Conservation (phyloP, 2,888 invertebrate genomes). For the Dryobotodes eremita region DNA sequence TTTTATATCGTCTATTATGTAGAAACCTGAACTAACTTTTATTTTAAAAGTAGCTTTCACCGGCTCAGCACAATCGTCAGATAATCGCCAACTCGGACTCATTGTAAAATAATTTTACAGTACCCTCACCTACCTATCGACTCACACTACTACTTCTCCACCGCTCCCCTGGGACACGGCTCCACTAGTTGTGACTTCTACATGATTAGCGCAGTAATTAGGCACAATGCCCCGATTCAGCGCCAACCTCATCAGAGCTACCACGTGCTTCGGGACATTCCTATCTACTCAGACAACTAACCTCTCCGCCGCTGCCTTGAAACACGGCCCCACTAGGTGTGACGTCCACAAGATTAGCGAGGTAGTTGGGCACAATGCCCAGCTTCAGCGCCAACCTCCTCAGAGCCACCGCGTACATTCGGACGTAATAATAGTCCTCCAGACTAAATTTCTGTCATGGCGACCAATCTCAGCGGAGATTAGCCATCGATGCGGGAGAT, state of each 20-base stretch:
- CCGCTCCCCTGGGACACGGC: conserved; percentile 95
- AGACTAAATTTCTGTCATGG: too few species aligned
- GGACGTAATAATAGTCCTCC: too few species aligned
- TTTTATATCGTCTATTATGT: too few species aligned
- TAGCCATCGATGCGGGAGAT: too few species aligned
- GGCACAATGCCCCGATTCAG: conserved; percentile 93
- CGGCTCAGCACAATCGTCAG: too few species aligned
- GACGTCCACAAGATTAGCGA: conserved; percentile 94
- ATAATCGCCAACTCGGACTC: too few species aligned
- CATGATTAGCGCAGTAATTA: conserved; percentile 93
- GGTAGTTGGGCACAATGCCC: conserved; percentile 71
- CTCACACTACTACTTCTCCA: conserved; percentile 59
- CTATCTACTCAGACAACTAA: neutral
- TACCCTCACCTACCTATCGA: too few species aligned
- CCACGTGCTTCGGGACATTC: conserved; percentile 94
- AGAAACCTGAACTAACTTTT: too few species aligned
- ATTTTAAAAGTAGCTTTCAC: too few species aligned
- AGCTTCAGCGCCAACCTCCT: conserved; percentile 71
- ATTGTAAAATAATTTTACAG: too few species aligned
- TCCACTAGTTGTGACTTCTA: conserved; percentile 93
- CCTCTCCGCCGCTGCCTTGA: conserved; percentile 90
- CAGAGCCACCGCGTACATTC: too few species aligned
- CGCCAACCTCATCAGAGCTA: conserved; percentile 93
- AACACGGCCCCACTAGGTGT: conserved; percentile 94
- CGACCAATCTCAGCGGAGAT: too few species aligned